Base-by-base conservation (phyloP, 2,888 invertebrate genomes). In the Xylocampa areola region DNA sequence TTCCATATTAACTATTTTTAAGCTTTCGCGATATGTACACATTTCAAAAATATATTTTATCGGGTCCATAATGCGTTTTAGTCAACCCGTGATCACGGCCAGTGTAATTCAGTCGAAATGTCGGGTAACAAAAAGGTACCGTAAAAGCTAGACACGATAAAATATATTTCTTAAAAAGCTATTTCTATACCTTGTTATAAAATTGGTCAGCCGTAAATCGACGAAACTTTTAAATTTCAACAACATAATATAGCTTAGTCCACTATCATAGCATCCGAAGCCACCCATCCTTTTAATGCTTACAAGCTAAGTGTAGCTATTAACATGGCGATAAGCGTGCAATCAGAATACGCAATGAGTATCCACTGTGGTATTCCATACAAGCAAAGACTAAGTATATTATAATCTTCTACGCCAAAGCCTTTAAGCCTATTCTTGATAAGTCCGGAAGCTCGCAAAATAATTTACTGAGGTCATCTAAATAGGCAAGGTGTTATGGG, bases 331-430 rank as follows among this genome's bases (percentile, higher is more conserved):
- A 33, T 48, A 33, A 65, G 30, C 36, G 6, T 50, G 44, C 72
- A 67, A 71, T 71, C 72, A 58, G 67, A 71, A 67, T 67, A 71
- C 40, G 36, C 30, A 66, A 67, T 58, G 60, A 71, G 33, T 40
- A 11, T 40, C 48, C 13, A 58, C 59, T 70, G 50, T 65, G 39
- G 21, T 29, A 23, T 30, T 32, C 35, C 17, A 48, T 43, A 35
- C 54, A 63, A 43, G 44, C 66, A 58, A 48, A 66, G 33, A 37
- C 59, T 44, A 41, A 71, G 43, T 48, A 51, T 44, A 50, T n/a
- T n/a, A n/a, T 51, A 21, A 14, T 39, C 19, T 53, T 51, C 48
- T 48, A 62, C 36, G 41, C 57, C 58, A 65, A 65, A 66, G 44
- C 49, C 55, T 49, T 57, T 45, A n/a, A n/a, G n/a, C n/a, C 57